Evolutionary conservation across 2,888 invertebrate species (phyloP).

Genomic region (Eupithecia tripunctaria): DNA sequence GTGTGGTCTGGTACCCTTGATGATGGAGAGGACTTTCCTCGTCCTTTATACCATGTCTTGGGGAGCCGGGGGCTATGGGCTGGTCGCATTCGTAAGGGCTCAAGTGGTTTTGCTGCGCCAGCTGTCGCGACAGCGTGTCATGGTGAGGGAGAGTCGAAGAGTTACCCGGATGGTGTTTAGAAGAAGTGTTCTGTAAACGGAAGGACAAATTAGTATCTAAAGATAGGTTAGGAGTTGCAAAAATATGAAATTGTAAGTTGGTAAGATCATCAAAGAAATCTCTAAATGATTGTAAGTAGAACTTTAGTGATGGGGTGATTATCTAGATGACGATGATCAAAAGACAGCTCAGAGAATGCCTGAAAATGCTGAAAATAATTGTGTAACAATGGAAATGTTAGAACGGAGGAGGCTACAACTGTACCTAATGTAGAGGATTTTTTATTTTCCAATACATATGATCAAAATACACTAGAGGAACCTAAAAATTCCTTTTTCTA

Average conservation of each 20-base stretch:
- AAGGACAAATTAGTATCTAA: not conserved
- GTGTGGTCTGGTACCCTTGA: conserved; percentile 76
- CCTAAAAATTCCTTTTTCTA: not conserved
- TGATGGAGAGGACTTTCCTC: conserved; percentile 77
- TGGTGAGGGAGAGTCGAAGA: conserved; percentile 87
- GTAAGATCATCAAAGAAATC: not conserved
- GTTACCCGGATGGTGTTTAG: conserved; percentile 89
- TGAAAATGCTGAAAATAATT: conserved; percentile 35
- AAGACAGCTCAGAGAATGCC: conserved; percentile 57
- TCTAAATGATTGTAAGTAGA: conserved; percentile 5
- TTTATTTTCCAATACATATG: too few relatives aligned
- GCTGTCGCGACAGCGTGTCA: conserved; percentile 82
- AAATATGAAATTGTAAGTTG: not conserved
- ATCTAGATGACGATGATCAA: conserved; percentile 21
- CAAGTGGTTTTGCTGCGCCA: conserved; percentile 80
- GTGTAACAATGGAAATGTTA: conserved; percentile 36
- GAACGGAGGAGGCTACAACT: not conserved
- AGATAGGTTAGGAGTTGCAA: not conserved
- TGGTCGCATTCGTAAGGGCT: conserved; percentile 83
- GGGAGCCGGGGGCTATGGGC: conserved; percentile 77
- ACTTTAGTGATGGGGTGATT: not conserved
- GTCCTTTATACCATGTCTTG: conserved; percentile 74
- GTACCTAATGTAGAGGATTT: not conserved
- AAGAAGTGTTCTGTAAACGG: conserved; percentile 91
- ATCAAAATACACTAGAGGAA: not conserved